Percentiles rank a stretch among this genome's conserved stretches.
These are phyloP conservation scores for Hylaea fasciaria DNA, from an alignment of 2,888 invertebrate species.

Conservation along the genomic window DNA sequence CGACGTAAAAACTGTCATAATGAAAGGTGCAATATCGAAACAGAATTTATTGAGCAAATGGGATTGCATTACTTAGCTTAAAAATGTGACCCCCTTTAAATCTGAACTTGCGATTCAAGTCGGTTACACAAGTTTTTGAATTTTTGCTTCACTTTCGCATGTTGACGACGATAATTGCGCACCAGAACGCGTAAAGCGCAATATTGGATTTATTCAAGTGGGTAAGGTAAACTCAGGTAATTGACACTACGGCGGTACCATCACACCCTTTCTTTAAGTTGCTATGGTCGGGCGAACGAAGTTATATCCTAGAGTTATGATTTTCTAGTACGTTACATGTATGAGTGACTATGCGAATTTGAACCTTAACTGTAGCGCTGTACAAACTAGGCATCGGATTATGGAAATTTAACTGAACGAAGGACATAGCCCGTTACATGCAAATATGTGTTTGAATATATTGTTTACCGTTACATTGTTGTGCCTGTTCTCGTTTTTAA, in stretches of 20 bases:
- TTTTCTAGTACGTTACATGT: too few species aligned
- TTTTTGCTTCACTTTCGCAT: slow-evolving; percentile 42
- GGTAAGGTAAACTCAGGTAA: background rate
- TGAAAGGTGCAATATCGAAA: slow-evolving; percentile 36
- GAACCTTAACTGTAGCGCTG: too few species aligned
- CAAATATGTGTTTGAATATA: background rate
- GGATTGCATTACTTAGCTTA: slow-evolving; percentile 56
- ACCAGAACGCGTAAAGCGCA: slow-evolving; percentile 13
- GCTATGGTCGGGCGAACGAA: too few species aligned
- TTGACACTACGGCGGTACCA: background rate
- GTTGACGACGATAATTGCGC: slow-evolving; percentile 33
- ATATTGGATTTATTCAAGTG: background rate
- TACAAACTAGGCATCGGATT: too few species aligned
- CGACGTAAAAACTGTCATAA: slow-evolving; percentile 30
- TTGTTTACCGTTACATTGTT: slow-evolving; percentile 2
- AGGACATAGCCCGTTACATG: too few species aligned
- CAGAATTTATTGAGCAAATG: slow-evolving; percentile 55
- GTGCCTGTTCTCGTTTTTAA: slow-evolving; percentile 2
- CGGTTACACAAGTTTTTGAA: slow-evolving; percentile 51
- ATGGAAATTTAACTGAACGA: too few species aligned
- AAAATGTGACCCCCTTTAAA: slow-evolving; percentile 61
- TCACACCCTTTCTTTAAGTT: too few species aligned
- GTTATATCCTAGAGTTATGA: too few species aligned
- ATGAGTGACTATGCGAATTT: too few species aligned
- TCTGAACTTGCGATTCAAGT: slow-evolving; percentile 52